Evolutionary conservation across 1,140 invertebrate genomes (phyloP).

Genomic region (Prorops nasuta): DNA sequence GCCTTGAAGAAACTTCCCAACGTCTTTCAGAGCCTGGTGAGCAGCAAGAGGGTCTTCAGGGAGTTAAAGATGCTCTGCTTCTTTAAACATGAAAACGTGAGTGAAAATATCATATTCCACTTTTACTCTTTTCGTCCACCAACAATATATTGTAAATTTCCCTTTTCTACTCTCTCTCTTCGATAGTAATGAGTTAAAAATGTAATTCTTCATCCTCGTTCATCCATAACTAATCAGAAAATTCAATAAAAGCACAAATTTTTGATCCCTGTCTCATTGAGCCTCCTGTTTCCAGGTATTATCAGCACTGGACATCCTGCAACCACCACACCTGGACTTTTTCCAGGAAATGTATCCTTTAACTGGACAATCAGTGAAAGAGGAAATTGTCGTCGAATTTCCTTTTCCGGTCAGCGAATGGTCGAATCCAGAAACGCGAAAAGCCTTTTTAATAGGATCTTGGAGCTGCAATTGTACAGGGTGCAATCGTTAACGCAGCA

Average conservation of each 20-base stretch:
- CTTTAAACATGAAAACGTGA: conserved; percentile 99
- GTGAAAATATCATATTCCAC: conserved; percentile 45
- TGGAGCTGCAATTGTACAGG: too few relatives aligned
- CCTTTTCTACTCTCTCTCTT: not conserved
- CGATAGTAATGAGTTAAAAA: not conserved
- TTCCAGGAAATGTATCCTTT: conserved; percentile 99
- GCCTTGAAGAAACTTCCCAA: conserved; percentile 99
- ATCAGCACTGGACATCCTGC: conserved; percentile 92
- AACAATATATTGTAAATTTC: not conserved
- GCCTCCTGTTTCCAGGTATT: conserved; percentile 71
- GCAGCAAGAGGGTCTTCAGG: conserved; percentile 92
- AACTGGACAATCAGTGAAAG: conserved; percentile 23
- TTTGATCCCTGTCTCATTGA: not conserved
- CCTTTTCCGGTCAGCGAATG: too few relatives aligned
- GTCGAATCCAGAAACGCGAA: too few relatives aligned
- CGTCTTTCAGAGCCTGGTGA: conserved; percentile 99
- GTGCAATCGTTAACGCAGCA: too few relatives aligned
- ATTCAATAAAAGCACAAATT: not conserved
- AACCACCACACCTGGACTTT: conserved; percentile 95
- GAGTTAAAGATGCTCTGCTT: conserved; percentile 99
- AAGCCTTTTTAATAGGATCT: not conserved
- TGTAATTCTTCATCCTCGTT: not conserved
- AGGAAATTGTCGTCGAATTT: not conserved
- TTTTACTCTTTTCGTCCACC: not conserved
- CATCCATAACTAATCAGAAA: not conserved